These are phyloP conservation scores for Alexandromys fortis DNA, from an alignment of 2,113 vertebrate species.

Conservation along the genomic window DNA sequence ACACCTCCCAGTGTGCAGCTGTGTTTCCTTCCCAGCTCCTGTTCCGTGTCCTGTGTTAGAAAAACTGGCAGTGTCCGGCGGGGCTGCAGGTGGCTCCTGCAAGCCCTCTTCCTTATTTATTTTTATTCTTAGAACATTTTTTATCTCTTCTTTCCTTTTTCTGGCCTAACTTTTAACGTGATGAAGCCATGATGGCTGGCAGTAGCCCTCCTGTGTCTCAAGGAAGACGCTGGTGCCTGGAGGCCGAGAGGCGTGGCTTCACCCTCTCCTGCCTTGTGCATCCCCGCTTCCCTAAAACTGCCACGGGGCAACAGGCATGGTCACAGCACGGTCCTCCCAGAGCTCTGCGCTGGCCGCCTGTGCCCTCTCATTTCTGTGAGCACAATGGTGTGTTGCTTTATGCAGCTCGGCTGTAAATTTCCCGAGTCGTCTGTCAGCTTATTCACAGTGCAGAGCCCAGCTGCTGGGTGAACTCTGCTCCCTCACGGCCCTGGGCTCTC, in stretches of 20 bases:
- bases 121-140: not conserved
- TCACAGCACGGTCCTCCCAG: not conserved
- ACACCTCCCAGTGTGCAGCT: not conserved
- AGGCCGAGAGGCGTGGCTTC: not conserved
- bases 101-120: not conserved
- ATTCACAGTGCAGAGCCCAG: constrained; percentile 68
- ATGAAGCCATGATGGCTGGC: rapidly evolving
- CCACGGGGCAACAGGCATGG: rapidly evolving
- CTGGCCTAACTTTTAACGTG: not conserved
- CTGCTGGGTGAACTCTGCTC: constrained; percentile 39
- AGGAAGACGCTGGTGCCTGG: not conserved
- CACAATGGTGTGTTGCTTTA: not conserved
- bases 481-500: constrained; percentile 35
- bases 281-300: no score
- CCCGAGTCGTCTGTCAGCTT: constrained; percentile 10
- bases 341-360: not conserved
- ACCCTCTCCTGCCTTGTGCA: rapidly evolving
- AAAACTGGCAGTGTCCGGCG: rapidly evolving
- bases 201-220: not conserved
- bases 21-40: not conserved
- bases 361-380: not conserved
- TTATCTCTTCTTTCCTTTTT: not conserved
- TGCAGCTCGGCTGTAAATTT: constrained; percentile 47
- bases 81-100: no score
- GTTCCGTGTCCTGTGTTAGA: not conserved